Evolutionary conservation across 2,113 vertebrate species (phyloP), one percentile per base, ranked within the genome.

Genomic region (Hipposideros armiger): DNA sequence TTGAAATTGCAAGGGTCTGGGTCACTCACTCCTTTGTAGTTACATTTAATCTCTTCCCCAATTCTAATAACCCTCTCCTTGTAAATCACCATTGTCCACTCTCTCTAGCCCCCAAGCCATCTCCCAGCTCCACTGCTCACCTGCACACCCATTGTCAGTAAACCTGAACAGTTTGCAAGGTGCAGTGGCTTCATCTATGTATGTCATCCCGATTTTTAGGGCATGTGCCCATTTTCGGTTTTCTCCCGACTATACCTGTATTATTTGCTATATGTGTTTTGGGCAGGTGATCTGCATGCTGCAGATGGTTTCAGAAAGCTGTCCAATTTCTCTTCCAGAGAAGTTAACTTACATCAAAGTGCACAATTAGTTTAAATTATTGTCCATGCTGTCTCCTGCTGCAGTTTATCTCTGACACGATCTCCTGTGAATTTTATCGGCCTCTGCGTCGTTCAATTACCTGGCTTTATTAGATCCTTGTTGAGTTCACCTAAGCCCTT

Each of bases 401-500:
- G 32, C 72, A 82, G 28, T 94, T 97, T 95, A 26, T 97, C 94
- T 97, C 82, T 24, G 28, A 45, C n/a, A 96, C 10, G 15, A 60
- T 90, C 87, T 92, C 86, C 60, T 72, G 52, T 50, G 56, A 93
- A 96, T 96, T 96, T 90, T 94, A 85, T 5, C 0, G 0, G n/a
- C 24, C 95, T 82, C 94, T 88, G n/a, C 36, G 70, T 82, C 2
- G 20, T 80, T 87, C 93, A 96, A 3, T 87, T 86, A 95, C 64
- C n/a, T 91, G 93, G 62, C 88, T 97, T 94, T 97, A 97, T 97
- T 95, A 95, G 83, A 93, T 85, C 86, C 87, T 96, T 66, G 84
- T 56, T 96, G 90, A 90, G 83, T 96, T 96, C 96, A 96, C 97
- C 82, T 94, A 91, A 96, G 58, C 87, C 93, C 80, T 94, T 95